A percentile compares a stretch with the other conserved stretches of the same genome.
These are phyloP conservation scores for Altica lythri DNA, from an alignment of 2,888 invertebrate species.

Conservation along the genomic window DNA sequence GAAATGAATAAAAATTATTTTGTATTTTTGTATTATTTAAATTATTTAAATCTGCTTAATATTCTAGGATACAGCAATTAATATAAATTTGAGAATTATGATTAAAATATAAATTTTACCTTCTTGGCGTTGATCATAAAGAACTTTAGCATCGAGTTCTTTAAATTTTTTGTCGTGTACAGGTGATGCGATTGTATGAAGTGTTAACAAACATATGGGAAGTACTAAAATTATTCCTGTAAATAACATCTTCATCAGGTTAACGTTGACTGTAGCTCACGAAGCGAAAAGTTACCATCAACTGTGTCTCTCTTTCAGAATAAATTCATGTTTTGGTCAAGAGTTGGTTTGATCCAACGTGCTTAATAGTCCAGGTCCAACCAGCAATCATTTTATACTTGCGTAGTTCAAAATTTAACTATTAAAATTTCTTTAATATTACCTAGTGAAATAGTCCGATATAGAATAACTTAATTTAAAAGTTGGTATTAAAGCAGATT, in stretches of 20 bases:
- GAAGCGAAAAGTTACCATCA: constrained; percentile 32
- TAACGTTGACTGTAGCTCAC: constrained; percentile 24
- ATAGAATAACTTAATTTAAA: too few species aligned
- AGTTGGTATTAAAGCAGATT: too few species aligned
- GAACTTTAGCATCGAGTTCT: constrained; percentile 30
- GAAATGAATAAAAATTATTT: neutral
- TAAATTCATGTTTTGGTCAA: constrained; percentile 35
- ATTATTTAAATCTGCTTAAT: neutral
- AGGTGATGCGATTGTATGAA: constrained; percentile 51
- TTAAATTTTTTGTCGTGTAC: constrained; percentile 40
- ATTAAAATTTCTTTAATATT: too few species aligned
- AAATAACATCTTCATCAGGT: constrained; percentile 23
- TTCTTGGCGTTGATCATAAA: constrained; percentile 77
- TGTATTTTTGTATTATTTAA: neutral
- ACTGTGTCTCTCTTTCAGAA: constrained; percentile 26
- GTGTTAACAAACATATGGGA: constrained; percentile 9
- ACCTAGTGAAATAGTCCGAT: too few species aligned
- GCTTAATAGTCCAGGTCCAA: neutral
- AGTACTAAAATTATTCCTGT: constrained; percentile 20
- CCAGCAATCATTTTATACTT: neutral
- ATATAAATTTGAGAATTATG: too few species aligned
- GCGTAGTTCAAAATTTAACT: too few species aligned
- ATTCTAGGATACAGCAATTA: too few species aligned
- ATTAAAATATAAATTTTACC: constrained; percentile 60
- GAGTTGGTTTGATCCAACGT: constrained; percentile 29